A percentile compares a stretch with the other conserved stretches of the same genome.
Evolutionary conservation across 2,888 invertebrate genomes (phyloP).

Genomic region (Drosophila maculinotata): DNA sequence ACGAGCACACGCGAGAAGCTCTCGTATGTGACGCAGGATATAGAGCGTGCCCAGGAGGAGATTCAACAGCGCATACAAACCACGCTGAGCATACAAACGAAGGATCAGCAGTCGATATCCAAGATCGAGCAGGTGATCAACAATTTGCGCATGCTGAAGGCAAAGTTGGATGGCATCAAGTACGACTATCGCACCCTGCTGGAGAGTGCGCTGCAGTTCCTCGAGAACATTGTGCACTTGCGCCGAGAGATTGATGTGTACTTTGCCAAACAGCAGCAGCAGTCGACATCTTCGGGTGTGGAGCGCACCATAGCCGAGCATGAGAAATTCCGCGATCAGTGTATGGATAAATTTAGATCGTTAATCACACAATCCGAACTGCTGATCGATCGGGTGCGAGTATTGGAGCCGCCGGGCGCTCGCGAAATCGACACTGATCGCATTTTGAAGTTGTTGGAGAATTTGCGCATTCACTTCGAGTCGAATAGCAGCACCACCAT

Average conservation of each 20-base stretch:
- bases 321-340: slow-evolving; percentile 88
- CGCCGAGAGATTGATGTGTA: slow-evolving; percentile 87
- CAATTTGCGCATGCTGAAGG: slow-evolving; percentile 89
- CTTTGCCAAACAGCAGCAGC: slow-evolving; percentile 83
- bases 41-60: slow-evolving; percentile 88
- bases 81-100: slow-evolving; percentile 88
- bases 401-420: slow-evolving; percentile 89
- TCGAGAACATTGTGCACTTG: slow-evolving; percentile 88
- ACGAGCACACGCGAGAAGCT: slow-evolving; percentile 87
- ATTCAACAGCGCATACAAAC: slow-evolving; percentile 89
- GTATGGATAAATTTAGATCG: slow-evolving; percentile 89
- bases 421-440: slow-evolving; percentile 90
- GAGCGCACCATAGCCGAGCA: slow-evolving; percentile 88
- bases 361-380: slow-evolving; percentile 89
- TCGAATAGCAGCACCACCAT: slow-evolving; percentile 87
- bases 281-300: slow-evolving; percentile 76
- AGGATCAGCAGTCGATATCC: slow-evolving; percentile 86
- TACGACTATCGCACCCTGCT: slow-evolving; percentile 90
- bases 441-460: slow-evolving; percentile 88
- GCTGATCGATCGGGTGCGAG: slow-evolving; percentile 88
- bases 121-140: slow-evolving; percentile 88
- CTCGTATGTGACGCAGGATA: slow-evolving; percentile 87
- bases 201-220: slow-evolving; percentile 90
- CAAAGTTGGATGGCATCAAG: slow-evolving; percentile 88
- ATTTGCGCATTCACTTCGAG: slow-evolving; percentile 88